Evolutionary conservation across 2,888 invertebrate species (phyloP), one percentile per base, ranked within the genome.

Genomic region (Amiota mariae): DNA sequence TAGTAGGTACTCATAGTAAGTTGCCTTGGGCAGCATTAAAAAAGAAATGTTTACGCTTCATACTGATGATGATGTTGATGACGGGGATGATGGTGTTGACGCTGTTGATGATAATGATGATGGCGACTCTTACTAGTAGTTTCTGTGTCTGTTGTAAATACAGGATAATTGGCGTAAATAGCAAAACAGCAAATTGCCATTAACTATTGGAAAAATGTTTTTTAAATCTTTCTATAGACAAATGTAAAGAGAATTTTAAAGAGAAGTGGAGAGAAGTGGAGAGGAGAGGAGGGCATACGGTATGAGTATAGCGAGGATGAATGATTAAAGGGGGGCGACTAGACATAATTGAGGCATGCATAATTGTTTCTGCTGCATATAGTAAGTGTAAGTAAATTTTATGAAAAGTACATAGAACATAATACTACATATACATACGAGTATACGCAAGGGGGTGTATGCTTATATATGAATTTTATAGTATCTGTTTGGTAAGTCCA

Each of bases 161-260:
- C 81, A 76, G 82, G 78, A 85, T 83, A 83, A 83, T 83, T 83
- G 82, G 82, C 82, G 82, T 83, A 85, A 83, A 85, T 85, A 83
- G 84, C 84, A 85, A 83, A 83, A 83, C 85, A 84, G 82, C 85
- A 83, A 83, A 82, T 83, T 83, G 85, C 82, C 82, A 83, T 83
- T 83, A 83, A 83, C 85, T 85, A 83, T 83, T 85, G 82, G 85
- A 85, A 83, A 83, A 84, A 81, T 84, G 80, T 79, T 75, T 78
- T 78, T 74, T 79, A 66, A 77, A 80, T 78, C 76, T 20, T 15
- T 12, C 59, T 11, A 20, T n/a, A 59, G 18, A 36, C 6, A 36
- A 36, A 36, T 36, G 36, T 6, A 36, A 36, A 36, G 36, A 36
- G 36, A 2, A 36, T 36, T 36, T 36, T 36, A 36, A 36, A 36